Evolutionary conservation across 2,113 vertebrate species (phyloP).

Genomic region (Cephalopterus ornatus): DNA sequence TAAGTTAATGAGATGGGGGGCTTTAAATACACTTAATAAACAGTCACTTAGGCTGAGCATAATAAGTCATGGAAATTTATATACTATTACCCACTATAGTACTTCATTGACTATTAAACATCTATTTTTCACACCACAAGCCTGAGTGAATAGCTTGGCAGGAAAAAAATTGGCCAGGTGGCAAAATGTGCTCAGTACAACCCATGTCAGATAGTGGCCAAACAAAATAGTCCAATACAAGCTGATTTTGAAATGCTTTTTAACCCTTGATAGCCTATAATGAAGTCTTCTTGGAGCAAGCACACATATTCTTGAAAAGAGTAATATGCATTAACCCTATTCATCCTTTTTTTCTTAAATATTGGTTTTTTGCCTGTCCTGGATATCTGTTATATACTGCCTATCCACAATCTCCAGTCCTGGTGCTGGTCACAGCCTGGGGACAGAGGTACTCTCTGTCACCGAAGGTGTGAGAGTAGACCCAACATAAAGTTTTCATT

Average conservation of each 20-base stretch:
- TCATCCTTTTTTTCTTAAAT: background rate
- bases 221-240: slow-evolving; percentile 65
- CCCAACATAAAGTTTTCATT: background rate
- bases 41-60: slow-evolving; percentile 62
- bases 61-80: slow-evolving; percentile 77
- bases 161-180: slow-evolving; percentile 69
- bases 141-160: slow-evolving; percentile 74
- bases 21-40: slow-evolving; percentile 73
- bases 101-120: slow-evolving; percentile 76
- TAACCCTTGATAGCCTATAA: slow-evolving; percentile 30
- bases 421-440: background rate
- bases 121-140: slow-evolving; percentile 74
- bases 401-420: background rate
- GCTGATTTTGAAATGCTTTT: slow-evolving; percentile 47
- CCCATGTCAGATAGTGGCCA: slow-evolving; percentile 66
- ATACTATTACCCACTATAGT: slow-evolving; percentile 71
- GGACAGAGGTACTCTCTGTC: background rate
- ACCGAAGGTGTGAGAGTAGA: background rate
- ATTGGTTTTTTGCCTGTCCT: background rate
- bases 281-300: background rate
- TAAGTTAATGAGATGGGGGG: slow-evolving; percentile 66
- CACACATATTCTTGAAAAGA: background rate
- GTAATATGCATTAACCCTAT: background rate
- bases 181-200: slow-evolving; percentile 65
- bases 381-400: background rate